Evolutionary conservation across 1,140 invertebrate species (phyloP).

Genomic region (Drosophila malerkotliana): DNA sequence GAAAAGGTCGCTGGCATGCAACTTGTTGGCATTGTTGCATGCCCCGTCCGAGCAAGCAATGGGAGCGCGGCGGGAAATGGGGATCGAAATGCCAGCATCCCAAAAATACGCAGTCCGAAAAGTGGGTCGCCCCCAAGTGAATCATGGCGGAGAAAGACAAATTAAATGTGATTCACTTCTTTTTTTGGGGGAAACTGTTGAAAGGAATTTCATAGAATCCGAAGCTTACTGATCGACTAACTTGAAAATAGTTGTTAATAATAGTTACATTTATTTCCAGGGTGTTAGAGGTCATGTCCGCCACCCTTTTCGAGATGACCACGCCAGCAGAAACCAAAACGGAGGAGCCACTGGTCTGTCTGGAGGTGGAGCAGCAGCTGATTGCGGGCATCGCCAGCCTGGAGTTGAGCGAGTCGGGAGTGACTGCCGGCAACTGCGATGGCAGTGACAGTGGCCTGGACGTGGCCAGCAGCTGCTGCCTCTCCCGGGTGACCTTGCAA

Average conservation of each 20-base stretch:
- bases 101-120: constrained; percentile 69
- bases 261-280: constrained; percentile 14
- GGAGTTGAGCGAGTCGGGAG: constrained; percentile 55
- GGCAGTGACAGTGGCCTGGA: constrained; percentile 92
- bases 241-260: too few species aligned
- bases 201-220: neutral
- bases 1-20: constrained; percentile 74
- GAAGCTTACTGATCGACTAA: neutral
- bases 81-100: constrained; percentile 68
- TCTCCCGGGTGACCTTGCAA: constrained; percentile 68
- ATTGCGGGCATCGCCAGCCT: constrained; percentile 58
- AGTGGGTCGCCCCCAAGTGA: constrained; percentile 67
- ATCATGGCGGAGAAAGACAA: constrained; percentile 43
- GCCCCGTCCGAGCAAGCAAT: constrained; percentile 32
- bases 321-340: constrained; percentile 32
- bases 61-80: constrained; percentile 4
- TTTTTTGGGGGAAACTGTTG: neutral
- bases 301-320: constrained; percentile 68
- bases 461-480: constrained; percentile 85
- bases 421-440: constrained; percentile 83
- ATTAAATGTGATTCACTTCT: neutral
- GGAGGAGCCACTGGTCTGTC: constrained; percentile 31
- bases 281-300: constrained; percentile 55
- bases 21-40: constrained; percentile 39
- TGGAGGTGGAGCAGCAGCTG: constrained; percentile 64